Base-by-base conservation (phyloP, 2,888 invertebrate genomes). In the Gisinianus flammeolus region DNA sequence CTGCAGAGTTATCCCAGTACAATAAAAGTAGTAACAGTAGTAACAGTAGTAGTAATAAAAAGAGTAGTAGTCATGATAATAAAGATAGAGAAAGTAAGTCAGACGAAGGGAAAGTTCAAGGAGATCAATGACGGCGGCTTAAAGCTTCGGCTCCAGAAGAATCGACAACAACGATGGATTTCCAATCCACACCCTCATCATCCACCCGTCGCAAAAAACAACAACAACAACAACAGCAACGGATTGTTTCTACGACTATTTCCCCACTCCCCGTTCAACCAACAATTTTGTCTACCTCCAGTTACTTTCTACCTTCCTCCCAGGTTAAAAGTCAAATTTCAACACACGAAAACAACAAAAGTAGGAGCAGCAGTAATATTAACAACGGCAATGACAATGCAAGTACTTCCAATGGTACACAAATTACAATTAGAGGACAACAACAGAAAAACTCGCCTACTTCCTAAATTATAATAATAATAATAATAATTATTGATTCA, bases 231-330 rank as follows among this genome's bases (percentile, higher is more conserved):
- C 8, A 44, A 44, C 19, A 58, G 24, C 2, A n/a, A 24, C 58
- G 35, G 8, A 16, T 28, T 26, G 33, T 12, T 24, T 33, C 68
- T 4, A 68, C 8, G n/a, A 68, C 19, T 33, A 4, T 16, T 8
- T 35, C 68, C n/a, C 5, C 68, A 22, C n/a, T 31, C 10, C 67
- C 35, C 35, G 22, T 68, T 24, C 68, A 68, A 68, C 68, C 68
- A 31, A 31, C 68, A n/a, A 33, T 68, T 31, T 19, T 68, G 33
- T 68, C 68, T 68, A 68, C 68, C 68, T 68, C 68, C n/a, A 68
- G 68, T 68, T 68, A 68, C 35, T 68, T 68, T 28, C 28, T 33
- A 33, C 31, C 22, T 68, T 8, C 56, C 16, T 12, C 58, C 24
- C 16, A 6, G 16, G 44, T 16, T 44, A n/a, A n/a, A n/a, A n/a